phyloP scores from a whole-genome alignment of 2,888 invertebrate genomes.

The Acanthosepion pharaonis region DNA sequence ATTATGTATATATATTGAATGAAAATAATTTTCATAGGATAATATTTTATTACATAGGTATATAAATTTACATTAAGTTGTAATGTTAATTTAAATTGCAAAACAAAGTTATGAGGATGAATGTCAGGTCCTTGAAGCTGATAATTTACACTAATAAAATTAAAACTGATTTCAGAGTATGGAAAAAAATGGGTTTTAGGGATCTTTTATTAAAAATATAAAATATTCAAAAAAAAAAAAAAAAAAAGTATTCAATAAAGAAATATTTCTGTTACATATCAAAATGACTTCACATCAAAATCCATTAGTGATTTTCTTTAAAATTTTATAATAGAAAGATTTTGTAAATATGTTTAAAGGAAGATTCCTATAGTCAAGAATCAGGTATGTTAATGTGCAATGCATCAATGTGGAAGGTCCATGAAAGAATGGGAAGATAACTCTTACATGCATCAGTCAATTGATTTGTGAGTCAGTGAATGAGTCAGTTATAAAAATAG shows the following conservation, averaged over 20 bases:
- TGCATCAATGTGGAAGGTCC: constrained; percentile 33
- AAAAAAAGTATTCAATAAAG: too few species aligned
- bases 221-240: neutral
- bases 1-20: too few species aligned
- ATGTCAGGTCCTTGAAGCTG: neutral
- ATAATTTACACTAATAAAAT: neutral
- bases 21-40: too few species aligned
- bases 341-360: neutral
- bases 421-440: neutral
- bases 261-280: too few species aligned
- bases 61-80: too few species aligned
- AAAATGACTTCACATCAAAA: neutral
- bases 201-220: neutral
- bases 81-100: too few species aligned
- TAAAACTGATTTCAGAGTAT: neutral
- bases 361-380: neutral
- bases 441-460: constrained; percentile 13
- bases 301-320: neutral
- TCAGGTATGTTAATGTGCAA: neutral
- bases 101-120: too few species aligned
- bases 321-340: neutral
- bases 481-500: constrained; percentile 6
- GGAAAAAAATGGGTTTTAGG: neutral
- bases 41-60: too few species aligned
- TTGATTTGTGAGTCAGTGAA: constrained; percentile 33